Evolutionary conservation across 2,113 vertebrate species (phyloP), one percentile per base, ranked within the genome.

Genomic region (Mixornis gularis): DNA sequence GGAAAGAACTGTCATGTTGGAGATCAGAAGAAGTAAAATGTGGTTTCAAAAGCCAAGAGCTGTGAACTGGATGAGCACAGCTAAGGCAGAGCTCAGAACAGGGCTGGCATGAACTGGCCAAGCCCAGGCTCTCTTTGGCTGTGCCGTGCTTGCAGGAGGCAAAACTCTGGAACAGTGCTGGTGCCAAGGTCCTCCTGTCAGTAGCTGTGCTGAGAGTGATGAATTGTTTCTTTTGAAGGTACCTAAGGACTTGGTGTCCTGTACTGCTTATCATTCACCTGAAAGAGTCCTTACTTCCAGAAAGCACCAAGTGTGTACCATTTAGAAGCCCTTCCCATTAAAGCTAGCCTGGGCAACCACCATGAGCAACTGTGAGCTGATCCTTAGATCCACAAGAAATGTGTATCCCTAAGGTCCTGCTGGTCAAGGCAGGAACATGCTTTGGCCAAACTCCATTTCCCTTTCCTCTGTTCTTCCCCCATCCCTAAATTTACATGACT

Each of bases 401-500:
- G 8, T 21, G 24, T 8, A 21, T n/a, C 52, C 43, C 58, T 64
- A 10, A 77, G 52, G 14, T 76, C 41, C 17, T 9, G 1, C 63
- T 62, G 36, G 59, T 49, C 46, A 17, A 2, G 2, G 48, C 56
- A 52, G 30, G 36, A 83, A 6, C 0, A 0, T 48, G 56, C 40
- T 19, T 59, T 78, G 77, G 52, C 40, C 44, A 32, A 60, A 15
- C 40, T 87, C 32, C 19, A 14, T 55, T 92, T 69, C 17, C n/a
- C 10, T 68, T 79, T 82, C 36, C 38, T 49, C 38, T 72, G 7
- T 69, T 79, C 73, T 84, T 90, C 60, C 25, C 25, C 30, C 11
- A 6, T 76, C 20, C 74, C 94, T 87, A 79, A 85, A 92, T 82
- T 91, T 89, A 73, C 92, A 77, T 72, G 81, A 15, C 29, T n/a